These are phyloP conservation scores for Clanis bilineata DNA, from an alignment of 2,888 invertebrate genomes.

Conservation along the genomic window DNA sequence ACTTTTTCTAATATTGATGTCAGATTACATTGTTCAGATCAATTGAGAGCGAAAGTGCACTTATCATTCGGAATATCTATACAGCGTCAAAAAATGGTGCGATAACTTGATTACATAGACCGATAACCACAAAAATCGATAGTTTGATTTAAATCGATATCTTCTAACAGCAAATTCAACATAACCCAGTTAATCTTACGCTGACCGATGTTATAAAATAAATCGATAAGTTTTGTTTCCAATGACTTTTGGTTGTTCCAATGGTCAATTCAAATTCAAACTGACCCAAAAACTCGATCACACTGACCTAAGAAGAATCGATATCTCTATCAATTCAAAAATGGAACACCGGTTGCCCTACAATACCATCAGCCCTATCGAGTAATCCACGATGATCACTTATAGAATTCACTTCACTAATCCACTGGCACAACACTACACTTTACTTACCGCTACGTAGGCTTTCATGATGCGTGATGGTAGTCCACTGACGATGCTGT, in stretches of 20 bases:
- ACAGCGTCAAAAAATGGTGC: background rate
- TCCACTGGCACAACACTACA: constrained; percentile 33
- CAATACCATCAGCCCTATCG: constrained; percentile 1
- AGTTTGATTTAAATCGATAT: background rate
- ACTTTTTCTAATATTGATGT: background rate
- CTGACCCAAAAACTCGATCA: too few relatives aligned
- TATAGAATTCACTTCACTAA: constrained; percentile 1
- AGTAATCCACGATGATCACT: background rate
- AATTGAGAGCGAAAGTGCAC: background rate
- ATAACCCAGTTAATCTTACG: too few relatives aligned
- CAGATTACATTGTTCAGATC: background rate
- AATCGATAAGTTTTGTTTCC: too few relatives aligned
- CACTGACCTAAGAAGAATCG: too few relatives aligned
- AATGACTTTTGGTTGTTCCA: too few relatives aligned
- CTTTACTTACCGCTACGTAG: constrained; percentile 81
- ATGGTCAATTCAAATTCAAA: too few relatives aligned
- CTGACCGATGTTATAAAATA: too few relatives aligned
- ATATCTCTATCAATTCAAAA: background rate
- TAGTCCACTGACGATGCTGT: constrained; percentile 76
- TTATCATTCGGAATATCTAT: background rate
- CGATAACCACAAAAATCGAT: background rate
- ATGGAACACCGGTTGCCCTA: background rate
- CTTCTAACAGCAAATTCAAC: background rate
- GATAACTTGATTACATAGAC: background rate
- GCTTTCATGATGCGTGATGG: constrained; percentile 77